Evolutionary conservation across 1,140 invertebrate species (phyloP).

Genomic region (Drosophila leontia): DNA sequence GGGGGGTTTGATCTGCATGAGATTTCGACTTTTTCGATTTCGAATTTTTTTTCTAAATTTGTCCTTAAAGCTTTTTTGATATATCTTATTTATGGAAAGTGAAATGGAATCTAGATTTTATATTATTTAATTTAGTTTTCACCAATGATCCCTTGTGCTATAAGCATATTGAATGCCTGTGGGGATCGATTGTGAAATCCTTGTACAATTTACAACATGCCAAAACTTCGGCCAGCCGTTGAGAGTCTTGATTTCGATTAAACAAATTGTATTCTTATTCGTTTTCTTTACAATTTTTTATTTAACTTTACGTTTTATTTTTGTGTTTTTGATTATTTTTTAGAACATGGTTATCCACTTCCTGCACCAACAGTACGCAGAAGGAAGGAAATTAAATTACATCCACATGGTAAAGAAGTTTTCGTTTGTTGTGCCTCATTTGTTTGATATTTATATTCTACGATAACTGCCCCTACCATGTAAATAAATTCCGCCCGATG

Average conservation of each 20-base stretch:
- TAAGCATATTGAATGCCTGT: slow-evolving; percentile 38
- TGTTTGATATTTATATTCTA: slow-evolving; percentile 30
- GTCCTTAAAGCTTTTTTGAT: slow-evolving; percentile 10
- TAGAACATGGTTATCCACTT: slow-evolving; percentile 84
- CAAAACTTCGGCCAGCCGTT: slow-evolving; percentile 37
- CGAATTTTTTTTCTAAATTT: slow-evolving; percentile 21
- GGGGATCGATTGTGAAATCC: slow-evolving; percentile 26
- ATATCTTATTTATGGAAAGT: slow-evolving; percentile 15
- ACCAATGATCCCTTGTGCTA: slow-evolving; percentile 7
- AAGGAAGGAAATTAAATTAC: slow-evolving; percentile 85
- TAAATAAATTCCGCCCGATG: slow-evolving; percentile 38
- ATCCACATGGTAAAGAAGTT: slow-evolving; percentile 84
- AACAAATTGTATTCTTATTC: slow-evolving; percentile 38
- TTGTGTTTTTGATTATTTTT: slow-evolving; percentile 62
- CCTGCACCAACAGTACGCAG: slow-evolving; percentile 84
- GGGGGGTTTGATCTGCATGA: slow-evolving; percentile 38
- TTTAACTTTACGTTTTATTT: slow-evolving; percentile 30
- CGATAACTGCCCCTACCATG: slow-evolving; percentile 37
- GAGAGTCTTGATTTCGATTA: slow-evolving; percentile 29
- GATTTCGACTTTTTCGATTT: not conserved
- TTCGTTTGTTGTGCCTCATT: slow-evolving; percentile 67
- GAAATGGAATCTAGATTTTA: slow-evolving; percentile 33
- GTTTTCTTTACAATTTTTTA: slow-evolving; percentile 34
- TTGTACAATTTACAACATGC: slow-evolving; percentile 14
- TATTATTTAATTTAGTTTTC: slow-evolving; percentile 19